Evolutionary conservation across 92 coral and sea anemone species (phyloP).

Genomic region (Palythoa heliodiscus): DNA sequence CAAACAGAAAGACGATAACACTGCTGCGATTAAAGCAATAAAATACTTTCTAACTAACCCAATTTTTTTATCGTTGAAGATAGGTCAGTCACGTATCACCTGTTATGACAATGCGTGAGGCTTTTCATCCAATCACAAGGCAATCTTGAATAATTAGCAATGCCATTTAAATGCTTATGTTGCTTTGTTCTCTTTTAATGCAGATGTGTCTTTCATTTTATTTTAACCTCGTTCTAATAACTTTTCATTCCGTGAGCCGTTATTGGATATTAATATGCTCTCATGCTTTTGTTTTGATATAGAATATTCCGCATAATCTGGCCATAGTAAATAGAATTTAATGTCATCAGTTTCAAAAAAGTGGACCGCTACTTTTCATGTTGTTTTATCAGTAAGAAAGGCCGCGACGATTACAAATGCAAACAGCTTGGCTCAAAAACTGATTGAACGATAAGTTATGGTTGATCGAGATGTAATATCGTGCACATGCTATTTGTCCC

Average conservation of each 20-base stretch:
- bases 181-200: constrained; percentile 40
- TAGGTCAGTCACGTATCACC: constrained; percentile 90
- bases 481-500: constrained; percentile 20
- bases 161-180: constrained; percentile 57
- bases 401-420: constrained; percentile 43
- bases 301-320: constrained; percentile 45
- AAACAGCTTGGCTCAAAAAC: constrained; percentile 38
- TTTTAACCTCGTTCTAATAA: constrained; percentile 3
- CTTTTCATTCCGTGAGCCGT: constrained; percentile 22
- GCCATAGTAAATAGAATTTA: constrained; percentile 30
- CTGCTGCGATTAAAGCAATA: constrained; percentile 51
- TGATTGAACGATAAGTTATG: constrained; percentile 45
- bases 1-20: constrained; percentile 71
- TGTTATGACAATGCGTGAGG: constrained; percentile 66
- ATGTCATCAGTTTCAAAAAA: constrained; percentile 40
- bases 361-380: constrained; percentile 34
- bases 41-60: constrained; percentile 58
- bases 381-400: constrained; percentile 42
- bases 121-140: constrained; percentile 57
- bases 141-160: constrained; percentile 61
- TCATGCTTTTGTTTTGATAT: constrained; percentile 38
- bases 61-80: constrained; percentile 62
- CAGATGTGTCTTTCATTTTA: constrained; percentile 22
- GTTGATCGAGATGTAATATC: constrained; percentile 31
- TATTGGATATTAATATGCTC: constrained; percentile 36